A percentile compares a stretch with the other conserved stretches of the same genome.
phyloP scores from a whole-genome alignment of 1,140 invertebrate species.

The Helicoverpa armigera region DNA sequence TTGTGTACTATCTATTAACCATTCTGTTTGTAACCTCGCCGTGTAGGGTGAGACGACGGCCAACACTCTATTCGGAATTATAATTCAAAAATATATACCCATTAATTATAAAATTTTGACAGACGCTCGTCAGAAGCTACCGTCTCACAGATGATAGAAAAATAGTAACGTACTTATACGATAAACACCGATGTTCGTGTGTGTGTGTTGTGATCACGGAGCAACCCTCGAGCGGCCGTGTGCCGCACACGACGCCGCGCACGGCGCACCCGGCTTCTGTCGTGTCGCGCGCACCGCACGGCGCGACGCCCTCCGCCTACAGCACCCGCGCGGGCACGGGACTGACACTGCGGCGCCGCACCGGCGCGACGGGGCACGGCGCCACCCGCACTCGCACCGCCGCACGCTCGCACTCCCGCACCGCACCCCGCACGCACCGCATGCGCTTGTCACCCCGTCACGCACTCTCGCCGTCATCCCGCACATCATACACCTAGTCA shows the following conservation, averaged over 20 bases:
- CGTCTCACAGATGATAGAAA: slow-evolving; percentile 78
- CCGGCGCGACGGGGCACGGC: slow-evolving; percentile 52
- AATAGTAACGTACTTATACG: slow-evolving; percentile 65
- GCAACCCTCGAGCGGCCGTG: slow-evolving; percentile 72
- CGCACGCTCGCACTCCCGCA: slow-evolving; percentile 34
- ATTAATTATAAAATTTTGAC: slow-evolving; percentile 37
- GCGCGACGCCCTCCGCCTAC: slow-evolving; percentile 84
- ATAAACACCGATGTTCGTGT: slow-evolving; percentile 43
- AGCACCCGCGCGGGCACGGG: slow-evolving; percentile 70
- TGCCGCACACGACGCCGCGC: slow-evolving; percentile 13
- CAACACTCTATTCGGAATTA: neutral
- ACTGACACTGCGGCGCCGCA: neutral
- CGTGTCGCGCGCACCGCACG: slow-evolving; percentile 31
- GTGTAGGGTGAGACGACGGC: slow-evolving; percentile 44
- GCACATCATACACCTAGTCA: slow-evolving; percentile 25
- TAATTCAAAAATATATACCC: neutral
- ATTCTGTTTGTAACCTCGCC: slow-evolving; percentile 28
- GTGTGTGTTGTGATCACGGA: slow-evolving; percentile 48
- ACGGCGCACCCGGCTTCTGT: slow-evolving; percentile 1
- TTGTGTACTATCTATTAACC: neutral
- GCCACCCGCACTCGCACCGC: slow-evolving; percentile 45
- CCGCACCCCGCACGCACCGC: slow-evolving; percentile 33
- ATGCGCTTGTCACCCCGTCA: slow-evolving; percentile 23
- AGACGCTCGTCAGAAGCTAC: slow-evolving; percentile 35
- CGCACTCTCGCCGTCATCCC: slow-evolving; percentile 49